These are phyloP conservation scores for Aquatica leii DNA, from an alignment of 2,888 invertebrate genomes.

Conservation along the genomic window DNA sequence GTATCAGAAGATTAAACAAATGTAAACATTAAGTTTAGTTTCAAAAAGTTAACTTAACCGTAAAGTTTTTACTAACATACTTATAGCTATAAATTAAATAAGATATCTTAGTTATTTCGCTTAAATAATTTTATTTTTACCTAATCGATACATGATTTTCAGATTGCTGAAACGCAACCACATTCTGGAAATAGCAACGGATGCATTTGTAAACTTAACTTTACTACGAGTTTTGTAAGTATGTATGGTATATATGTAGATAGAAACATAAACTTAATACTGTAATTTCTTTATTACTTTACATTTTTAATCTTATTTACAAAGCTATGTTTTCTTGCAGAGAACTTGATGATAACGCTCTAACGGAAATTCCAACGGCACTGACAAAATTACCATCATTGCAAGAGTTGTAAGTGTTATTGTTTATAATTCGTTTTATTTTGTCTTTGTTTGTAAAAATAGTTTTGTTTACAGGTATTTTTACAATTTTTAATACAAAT, in stretches of 20 bases:
- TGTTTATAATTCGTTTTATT: constrained; percentile 18
- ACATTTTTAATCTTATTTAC: background rate
- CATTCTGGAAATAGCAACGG: constrained; percentile 78
- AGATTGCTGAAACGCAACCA: constrained; percentile 89
- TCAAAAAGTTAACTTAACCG: too few relatives aligned
- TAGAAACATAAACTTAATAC: constrained; percentile 4
- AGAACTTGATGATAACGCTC: constrained; percentile 78
- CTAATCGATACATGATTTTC: constrained; percentile 52
- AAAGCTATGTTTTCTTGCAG: constrained; percentile 62
- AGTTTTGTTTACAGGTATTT: constrained; percentile 9
- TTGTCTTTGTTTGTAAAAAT: background rate
- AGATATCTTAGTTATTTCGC: too few relatives aligned
- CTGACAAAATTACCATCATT: constrained; percentile 77
- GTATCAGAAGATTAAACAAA: too few relatives aligned
- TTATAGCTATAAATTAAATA: too few relatives aligned
- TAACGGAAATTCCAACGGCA: constrained; percentile 79
- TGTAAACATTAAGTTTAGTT: too few relatives aligned
- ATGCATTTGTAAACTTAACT: constrained; percentile 81
- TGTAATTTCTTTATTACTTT: constrained; percentile 2
- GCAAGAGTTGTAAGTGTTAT: constrained; percentile 82
- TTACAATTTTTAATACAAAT: background rate
- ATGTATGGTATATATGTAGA: constrained; percentile 44
- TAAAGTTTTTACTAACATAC: too few relatives aligned
- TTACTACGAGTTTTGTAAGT: constrained; percentile 89
- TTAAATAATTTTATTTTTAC: too few relatives aligned